These are phyloP conservation scores for Papilio machaon DNA, from an alignment of 1,140 invertebrate species.

Conservation along the genomic window DNA sequence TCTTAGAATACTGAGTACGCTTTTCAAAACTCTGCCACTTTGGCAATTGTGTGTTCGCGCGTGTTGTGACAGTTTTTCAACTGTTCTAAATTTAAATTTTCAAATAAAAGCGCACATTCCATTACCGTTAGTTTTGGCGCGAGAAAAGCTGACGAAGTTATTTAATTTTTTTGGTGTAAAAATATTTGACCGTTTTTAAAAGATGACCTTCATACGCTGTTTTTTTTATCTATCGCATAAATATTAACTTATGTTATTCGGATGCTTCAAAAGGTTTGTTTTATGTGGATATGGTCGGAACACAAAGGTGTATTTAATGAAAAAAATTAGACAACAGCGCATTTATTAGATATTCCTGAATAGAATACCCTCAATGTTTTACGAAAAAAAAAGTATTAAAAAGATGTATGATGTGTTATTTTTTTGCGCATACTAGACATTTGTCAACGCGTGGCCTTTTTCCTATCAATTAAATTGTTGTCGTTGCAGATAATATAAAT, in stretches of 20 bases:
- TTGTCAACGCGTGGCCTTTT: background rate
- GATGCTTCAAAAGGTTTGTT: background rate
- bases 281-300: background rate
- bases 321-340: background rate
- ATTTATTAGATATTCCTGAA: background rate
- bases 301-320: background rate
- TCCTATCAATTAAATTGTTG: background rate
- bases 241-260: background rate
- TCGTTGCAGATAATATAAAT: background rate
- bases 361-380: background rate
- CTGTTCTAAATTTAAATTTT: conserved; percentile 17
- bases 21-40: background rate
- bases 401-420: too few species aligned
- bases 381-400: too few species aligned
- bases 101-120: background rate
- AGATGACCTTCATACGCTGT: background rate
- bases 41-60: background rate
- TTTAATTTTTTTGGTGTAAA: background rate
- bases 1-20: background rate
- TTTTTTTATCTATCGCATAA: background rate
- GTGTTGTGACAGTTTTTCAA: conserved; percentile 19
- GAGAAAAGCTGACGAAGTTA: conserved; percentile 2
- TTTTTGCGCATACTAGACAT: background rate
- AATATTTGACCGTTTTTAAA: conserved; percentile 11
- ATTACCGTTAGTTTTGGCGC: conserved; percentile 12